Conservation (phyloP, 2,113 vertebrate species). For the Zosterops pallidus region DNA sequence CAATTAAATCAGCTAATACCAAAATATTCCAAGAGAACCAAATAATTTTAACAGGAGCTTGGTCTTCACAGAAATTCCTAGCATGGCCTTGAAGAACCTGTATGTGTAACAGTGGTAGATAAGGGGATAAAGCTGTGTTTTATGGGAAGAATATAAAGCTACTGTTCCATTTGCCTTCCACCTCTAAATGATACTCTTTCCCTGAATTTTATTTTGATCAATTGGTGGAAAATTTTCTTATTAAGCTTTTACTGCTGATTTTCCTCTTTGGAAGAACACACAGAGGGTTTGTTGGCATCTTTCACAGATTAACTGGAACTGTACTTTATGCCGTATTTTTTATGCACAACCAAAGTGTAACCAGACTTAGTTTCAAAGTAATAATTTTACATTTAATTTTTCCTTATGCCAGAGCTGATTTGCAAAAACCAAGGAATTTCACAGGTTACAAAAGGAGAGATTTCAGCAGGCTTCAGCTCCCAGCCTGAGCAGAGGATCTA, state of each 20-base stretch:
- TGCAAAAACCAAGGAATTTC: background rate
- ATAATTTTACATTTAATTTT: background rate
- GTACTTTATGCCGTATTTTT: background rate
- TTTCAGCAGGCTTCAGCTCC: background rate
- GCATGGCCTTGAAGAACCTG: background rate
- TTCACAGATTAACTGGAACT: background rate
- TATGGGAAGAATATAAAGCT: background rate
- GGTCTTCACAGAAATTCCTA: background rate
- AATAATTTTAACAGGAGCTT: background rate
- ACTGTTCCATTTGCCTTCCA: background rate
- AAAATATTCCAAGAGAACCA: background rate
- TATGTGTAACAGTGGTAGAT: background rate
- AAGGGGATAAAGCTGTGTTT: background rate
- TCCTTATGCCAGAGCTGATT: background rate
- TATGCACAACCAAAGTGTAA: background rate
- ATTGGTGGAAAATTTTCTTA: background rate
- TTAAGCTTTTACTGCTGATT: background rate
- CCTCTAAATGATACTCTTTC: background rate
- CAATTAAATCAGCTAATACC: slow-evolving; percentile 30
- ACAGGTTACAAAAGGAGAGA: background rate
- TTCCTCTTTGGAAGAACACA: background rate
- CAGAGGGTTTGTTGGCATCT: background rate
- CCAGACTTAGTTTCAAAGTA: background rate
- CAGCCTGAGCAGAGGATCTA: background rate
- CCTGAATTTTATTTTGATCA: background rate